Evolutionary conservation across 2,797 vertebrate genomes (phyloP), one percentile per base, ranked within the genome.

Genomic region (Brotogeris chrysoptera): DNA sequence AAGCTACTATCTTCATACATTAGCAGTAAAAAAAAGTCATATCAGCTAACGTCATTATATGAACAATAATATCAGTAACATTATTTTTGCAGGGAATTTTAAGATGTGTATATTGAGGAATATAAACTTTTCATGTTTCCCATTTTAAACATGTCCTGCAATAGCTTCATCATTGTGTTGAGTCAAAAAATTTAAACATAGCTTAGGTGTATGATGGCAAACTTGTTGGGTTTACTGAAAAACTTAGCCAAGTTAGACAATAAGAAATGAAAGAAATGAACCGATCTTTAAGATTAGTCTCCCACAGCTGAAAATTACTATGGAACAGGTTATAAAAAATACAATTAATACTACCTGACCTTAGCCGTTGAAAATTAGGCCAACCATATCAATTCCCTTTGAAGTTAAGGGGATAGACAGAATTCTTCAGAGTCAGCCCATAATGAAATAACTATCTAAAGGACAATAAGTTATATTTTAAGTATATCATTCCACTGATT

Each of bases 21-120:
- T 9, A 73, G 18, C 64, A 77, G 14, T 39, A 82, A 72, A 32
- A 57, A 44, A 38, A n/a, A n/a, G n/a, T 8, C 0, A 0, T 25
- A 25, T 38, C 60, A 66, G 36, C 30, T 63, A 39, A 38, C 14
- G n/a, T 11, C 11, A 3, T 9, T 69, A 8, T 23, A 24, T 12
- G 39, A 66, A 53, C 46, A 80, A 30, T 23, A 61, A 19, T 24
- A 66, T 6, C 16, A 36, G 47, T 50, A 38, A 19, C 7, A 27
- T 4, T 2, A 59, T n/a, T 46, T 78, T 27, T 60, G 11, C 28
- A 86, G 88, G 53, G 72, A 59, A 47, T 30, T 6, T 7, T 53
- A 53, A 30, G 12, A 30, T 28, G 21, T 36, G 6, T 5, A 5
- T 12, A 43, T 36, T 36, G 63, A 36, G 36, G 25, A 68, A 53